Evolutionary conservation across 2,888 invertebrate genomes (phyloP), one percentile per base, ranked within the genome.

Genomic region (Epistrophe eligans): DNA sequence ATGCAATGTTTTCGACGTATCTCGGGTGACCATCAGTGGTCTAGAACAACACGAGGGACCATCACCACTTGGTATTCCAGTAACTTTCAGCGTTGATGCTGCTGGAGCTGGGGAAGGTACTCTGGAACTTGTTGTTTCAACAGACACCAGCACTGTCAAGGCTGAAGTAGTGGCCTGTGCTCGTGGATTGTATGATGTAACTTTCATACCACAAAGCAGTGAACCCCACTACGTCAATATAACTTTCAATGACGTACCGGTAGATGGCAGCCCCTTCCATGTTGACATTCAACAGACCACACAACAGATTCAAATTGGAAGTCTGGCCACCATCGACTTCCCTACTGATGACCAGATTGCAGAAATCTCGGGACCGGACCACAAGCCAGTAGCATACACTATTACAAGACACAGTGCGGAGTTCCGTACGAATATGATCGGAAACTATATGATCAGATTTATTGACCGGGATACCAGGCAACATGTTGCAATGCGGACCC

Each of bases 41-140:
- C 90, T 96, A 40, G 95, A 96, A 92, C 93, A 93, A 70, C 91
- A 91, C 43, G 92, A 92, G 38, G 93, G 93, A 0, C 93, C 93
- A 0, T 91, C 92, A 1, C 91, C 92, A 0, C 94, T 98, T 11
- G 97, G 97, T 6, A 96, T 97, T 90, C 97, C 98, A 0, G 96
- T 98, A 0, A 98, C 98, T 0, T 98, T 98, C 92, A 97, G 97
- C 89, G 98, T 99, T 45, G 98, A 99, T 93, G 98, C 98, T 1
- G 97, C 98, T 0, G 97, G 98, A 90, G 98, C 99, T 3, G 99
- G 99, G 0, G 98, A 98, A 92, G 99, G 99, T 2, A 98, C 98
- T 0, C 93, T 98, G 5, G 98, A 98, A 91, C 94, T 98, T 17
- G 98, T 98, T 0, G 98, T 98, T 0, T 98, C 98, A 64, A 98